phyloP scores from a whole-genome alignment of 2,888 invertebrate genomes.

The Nomada fabriciana region DNA sequence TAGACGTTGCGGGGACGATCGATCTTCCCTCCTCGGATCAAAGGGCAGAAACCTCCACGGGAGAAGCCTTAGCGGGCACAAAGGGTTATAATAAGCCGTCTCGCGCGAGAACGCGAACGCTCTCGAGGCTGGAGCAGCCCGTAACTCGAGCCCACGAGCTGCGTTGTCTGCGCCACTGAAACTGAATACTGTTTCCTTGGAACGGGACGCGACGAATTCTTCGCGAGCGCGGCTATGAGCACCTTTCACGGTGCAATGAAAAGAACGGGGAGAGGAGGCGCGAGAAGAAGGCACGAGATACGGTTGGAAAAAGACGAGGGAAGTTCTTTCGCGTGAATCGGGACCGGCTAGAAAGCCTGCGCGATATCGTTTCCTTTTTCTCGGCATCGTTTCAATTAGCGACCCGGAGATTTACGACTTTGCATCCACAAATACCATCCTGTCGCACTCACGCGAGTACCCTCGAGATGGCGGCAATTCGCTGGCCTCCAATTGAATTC shows the following conservation, averaged over 20 bases:
- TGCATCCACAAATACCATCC: conserved; percentile 69
- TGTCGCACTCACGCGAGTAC: conserved; percentile 50
- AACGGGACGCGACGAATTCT: conserved; percentile 35
- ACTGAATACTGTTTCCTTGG: conserved; percentile 43
- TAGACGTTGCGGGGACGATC: conserved; percentile 42
- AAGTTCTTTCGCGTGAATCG: conserved; percentile 22
- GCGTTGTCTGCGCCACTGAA: conserved; percentile 50
- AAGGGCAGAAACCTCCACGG: conserved; percentile 45
- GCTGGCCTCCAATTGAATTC: conserved; percentile 65
- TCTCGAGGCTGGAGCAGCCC: conserved; percentile 18
- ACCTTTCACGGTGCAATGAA: conserved; percentile 2
- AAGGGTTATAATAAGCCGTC: conserved; percentile 72
- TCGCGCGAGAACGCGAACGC: conserved; percentile 37
- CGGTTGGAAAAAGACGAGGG: conserved; percentile 21
- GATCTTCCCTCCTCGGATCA: conserved; percentile 62
- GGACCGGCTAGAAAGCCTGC: conserved; percentile 24
- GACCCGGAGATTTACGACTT: conserved; percentile 70
- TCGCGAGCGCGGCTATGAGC: conserved; percentile 3
- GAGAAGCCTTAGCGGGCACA: conserved; percentile 59
- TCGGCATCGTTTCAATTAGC: conserved; percentile 74
- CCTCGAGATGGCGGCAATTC: conserved; percentile 63
- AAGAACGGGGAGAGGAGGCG: background rate
- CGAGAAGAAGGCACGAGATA: conserved; percentile 26
- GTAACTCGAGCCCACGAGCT: conserved; percentile 39
- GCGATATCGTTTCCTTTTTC: conserved; percentile 60